Conservation (phyloP, 2,888 invertebrate species). For the Drosophila leonis region DNA sequence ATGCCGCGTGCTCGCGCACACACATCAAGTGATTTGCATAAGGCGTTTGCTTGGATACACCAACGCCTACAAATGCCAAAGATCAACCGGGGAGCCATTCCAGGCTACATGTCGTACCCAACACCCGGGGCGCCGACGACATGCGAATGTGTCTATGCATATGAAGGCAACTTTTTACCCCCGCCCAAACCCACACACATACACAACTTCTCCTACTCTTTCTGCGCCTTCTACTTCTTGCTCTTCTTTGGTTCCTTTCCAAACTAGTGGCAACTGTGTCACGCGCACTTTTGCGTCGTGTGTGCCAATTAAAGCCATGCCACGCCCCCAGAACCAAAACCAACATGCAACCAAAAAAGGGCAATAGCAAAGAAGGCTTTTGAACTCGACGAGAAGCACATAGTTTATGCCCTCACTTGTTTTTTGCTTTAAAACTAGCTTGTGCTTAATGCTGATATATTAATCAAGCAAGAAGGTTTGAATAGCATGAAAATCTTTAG, state of each 20-base stretch:
- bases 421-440: background rate
- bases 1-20: conserved; percentile 53
- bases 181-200: background rate
- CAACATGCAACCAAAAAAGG: conserved; percentile 24
- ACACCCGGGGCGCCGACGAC: conserved; percentile 27
- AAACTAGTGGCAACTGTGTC: conserved; percentile 69
- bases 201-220: background rate
- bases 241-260: background rate
- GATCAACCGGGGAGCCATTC: conserved; percentile 76
- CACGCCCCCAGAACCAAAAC: conserved; percentile 29
- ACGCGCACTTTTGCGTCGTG: conserved; percentile 67
- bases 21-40: conserved; percentile 74
- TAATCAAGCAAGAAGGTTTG: background rate
- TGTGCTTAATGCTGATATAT: background rate
- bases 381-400: conserved; percentile 10
- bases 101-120: conserved; percentile 25
- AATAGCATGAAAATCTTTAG: background rate
- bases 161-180: conserved; percentile 59
- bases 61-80: conserved; percentile 70
- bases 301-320: conserved; percentile 77
- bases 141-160: conserved; percentile 69
- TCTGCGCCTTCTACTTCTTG: background rate
- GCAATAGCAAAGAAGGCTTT: background rate
- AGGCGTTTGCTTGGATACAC: conserved; percentile 48
- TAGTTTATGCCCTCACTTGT: conserved; percentile 5